Base-by-base conservation (phyloP, 2,888 invertebrate genomes). In the Lacanobia oleracea region DNA sequence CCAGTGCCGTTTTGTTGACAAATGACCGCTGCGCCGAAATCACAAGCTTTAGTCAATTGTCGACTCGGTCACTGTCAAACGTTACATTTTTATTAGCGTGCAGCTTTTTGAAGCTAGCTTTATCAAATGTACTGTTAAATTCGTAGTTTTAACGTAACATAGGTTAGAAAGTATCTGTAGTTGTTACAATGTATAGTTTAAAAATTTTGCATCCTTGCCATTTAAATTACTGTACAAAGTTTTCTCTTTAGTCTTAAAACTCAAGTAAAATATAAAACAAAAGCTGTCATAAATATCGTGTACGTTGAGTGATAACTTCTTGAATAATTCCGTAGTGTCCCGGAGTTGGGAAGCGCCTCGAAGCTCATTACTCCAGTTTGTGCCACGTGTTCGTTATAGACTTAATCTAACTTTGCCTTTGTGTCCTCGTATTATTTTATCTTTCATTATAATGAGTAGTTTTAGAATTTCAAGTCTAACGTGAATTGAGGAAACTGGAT, bases 321-420 rank as follows among this genome's bases (percentile, higher is more conserved):
- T 86, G 81, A 87, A 88, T 88, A 83, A 86, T 87, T 86, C 75
- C 81, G 50, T 51, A 79, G 72, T 70, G 79, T 77, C 72, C 67
- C 66, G 63, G 69, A 67, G 75, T 74, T 77, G 45, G 27, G 71
- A 66, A 74, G 70, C 66, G 82, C 84, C 83, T 77, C 85, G 63
- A 71, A 82, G 74, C 84, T 88, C 86, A 86, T 89, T 87, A 86
- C 82, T 81, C 81, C 77, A 81, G 81, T 75, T 85, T 72, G 48
- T 69, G 83, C 74, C 87, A 87, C 84, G 84, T 88, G 86, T 86
- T 82, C 75, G 83, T 81, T 86, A 71, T 84, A 82, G 80, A 86
- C 83, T 84, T 88, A 87, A 89, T 89, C 84, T 87, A 89, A 89
- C 87, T 89, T 89, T 86, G 85, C 77, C 88, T 86, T 83, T 79